Percentiles rank a stretch among this genome's conserved stretches.
Conservation (phyloP, 53 echinoderm and acorn worm species). For the Henricia sp. region DNA sequence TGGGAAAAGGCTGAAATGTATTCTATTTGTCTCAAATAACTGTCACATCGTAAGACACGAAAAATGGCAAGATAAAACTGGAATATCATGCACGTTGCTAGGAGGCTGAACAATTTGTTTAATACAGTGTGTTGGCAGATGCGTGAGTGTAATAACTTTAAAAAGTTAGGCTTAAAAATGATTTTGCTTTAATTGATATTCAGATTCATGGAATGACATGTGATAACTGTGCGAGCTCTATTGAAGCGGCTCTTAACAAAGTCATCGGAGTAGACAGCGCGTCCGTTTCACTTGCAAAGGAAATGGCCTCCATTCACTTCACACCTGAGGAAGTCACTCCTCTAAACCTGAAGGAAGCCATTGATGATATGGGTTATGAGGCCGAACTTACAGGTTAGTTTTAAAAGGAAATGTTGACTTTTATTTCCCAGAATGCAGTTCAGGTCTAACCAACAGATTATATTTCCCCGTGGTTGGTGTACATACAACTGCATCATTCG, state of each 20-base stretch:
- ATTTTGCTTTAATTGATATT: neutral
- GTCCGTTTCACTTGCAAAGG: slow-evolving; percentile 50
- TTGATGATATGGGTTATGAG: slow-evolving; percentile 63
- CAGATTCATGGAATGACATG: slow-evolving; percentile 67
- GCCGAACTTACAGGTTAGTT: slow-evolving; percentile 65
- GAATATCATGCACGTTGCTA: no score
- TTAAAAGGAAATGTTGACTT: neutral
- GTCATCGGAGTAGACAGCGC: slow-evolving; percentile 39
- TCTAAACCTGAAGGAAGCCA: slow-evolving; percentile 40
- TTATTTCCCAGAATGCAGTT: neutral
- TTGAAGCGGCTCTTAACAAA: slow-evolving; percentile 28
- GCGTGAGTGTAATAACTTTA: neutral
- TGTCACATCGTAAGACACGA: neutral
- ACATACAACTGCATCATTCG: no score
- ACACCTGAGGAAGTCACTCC: slow-evolving; percentile 65
- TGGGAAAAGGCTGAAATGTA: neutral
- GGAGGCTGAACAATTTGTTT: no score
- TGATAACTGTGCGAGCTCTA: slow-evolving; percentile 32
- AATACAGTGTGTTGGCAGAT: neutral
- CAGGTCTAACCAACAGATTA: no score
- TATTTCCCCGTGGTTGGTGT: neutral
- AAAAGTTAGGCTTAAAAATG: neutral
- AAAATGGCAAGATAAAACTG: no score
- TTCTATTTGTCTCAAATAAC: neutral
- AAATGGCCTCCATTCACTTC: slow-evolving; percentile 55